A percentile compares a stretch with the other conserved stretches of the same genome.
Evolutionary conservation across 2,113 vertebrate species (phyloP).

Genomic region (Sorex fumeus): DNA sequence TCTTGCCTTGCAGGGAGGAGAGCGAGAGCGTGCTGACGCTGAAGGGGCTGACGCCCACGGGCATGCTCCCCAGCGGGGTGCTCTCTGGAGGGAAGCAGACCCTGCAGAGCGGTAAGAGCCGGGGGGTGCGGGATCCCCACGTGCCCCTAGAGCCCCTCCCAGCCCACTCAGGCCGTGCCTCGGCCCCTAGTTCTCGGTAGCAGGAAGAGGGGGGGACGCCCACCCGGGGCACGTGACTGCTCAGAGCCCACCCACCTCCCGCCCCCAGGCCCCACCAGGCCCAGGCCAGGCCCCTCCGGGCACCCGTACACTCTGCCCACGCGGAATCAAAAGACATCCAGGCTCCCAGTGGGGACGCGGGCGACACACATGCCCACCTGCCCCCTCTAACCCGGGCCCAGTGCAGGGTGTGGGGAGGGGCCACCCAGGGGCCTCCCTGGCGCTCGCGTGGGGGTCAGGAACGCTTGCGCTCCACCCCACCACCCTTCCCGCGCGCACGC

Average conservation of each 20-base stretch:
- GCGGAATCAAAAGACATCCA: too few relatives aligned
- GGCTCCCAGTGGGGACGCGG: too few relatives aligned
- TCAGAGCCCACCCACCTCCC: background rate
- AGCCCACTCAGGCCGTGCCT: background rate
- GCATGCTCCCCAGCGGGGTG: conserved; percentile 98
- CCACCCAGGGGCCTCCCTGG: too few relatives aligned
- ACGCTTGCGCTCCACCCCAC: too few relatives aligned
- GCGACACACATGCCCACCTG: too few relatives aligned
- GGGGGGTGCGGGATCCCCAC: background rate
- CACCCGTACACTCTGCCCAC: too few relatives aligned
- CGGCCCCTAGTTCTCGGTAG: conserved; percentile 6
- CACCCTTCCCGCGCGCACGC: background rate
- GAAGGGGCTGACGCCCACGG: conserved; percentile 98
- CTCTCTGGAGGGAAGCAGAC: conserved; percentile 98
- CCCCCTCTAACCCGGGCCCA: too few relatives aligned
- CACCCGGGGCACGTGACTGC: too few relatives aligned
- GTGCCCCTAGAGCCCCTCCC: background rate
- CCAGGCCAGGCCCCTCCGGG: too few relatives aligned
- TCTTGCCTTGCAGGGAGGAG: conserved; percentile 93
- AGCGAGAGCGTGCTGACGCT: conserved; percentile 98
- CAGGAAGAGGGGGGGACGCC: conserved; percentile 14
- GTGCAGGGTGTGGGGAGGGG: too few relatives aligned
- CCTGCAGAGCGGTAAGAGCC: conserved; percentile 95
- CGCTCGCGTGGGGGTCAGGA: too few relatives aligned
- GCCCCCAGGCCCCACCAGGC: too few relatives aligned